Evolutionary conservation across 2,888 invertebrate species (phyloP).

Genomic region (Auanema sp.): DNA sequence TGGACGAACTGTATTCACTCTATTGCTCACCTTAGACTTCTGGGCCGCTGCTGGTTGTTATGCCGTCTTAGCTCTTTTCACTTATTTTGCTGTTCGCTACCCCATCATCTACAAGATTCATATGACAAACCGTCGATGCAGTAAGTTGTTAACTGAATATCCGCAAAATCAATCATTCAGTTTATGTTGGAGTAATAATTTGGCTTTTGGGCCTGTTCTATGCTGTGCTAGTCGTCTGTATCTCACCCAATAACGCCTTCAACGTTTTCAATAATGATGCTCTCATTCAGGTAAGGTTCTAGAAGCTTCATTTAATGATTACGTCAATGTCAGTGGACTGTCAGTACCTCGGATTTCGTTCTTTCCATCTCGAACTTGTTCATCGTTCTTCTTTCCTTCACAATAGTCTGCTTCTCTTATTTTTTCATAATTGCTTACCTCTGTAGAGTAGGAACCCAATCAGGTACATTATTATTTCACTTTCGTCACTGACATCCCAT

Average conservation of each 20-base stretch:
- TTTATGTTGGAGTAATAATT: constrained; percentile 28
- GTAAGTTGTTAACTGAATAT: constrained; percentile 17
- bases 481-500: neutral
- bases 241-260: constrained; percentile 42
- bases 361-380: constrained; percentile 38
- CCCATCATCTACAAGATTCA: constrained; percentile 33
- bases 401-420: constrained; percentile 32
- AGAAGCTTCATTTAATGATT: neutral
- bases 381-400: constrained; percentile 33
- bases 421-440: constrained; percentile 36
- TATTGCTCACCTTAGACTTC: constrained; percentile 38
- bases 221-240: constrained; percentile 33
- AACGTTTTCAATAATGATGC: constrained; percentile 37
- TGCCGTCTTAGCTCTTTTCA: constrained; percentile 37
- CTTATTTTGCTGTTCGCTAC: constrained; percentile 34
- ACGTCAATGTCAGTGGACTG: constrained; percentile 16
- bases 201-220: constrained; percentile 39
- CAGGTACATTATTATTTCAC: constrained; percentile 17
- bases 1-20: constrained; percentile 39
- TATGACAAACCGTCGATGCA: constrained; percentile 27
- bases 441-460: constrained; percentile 23
- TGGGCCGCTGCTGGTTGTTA: constrained; percentile 45
- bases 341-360: constrained; percentile 27
- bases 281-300: constrained; percentile 23
- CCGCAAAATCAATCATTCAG: constrained; percentile 13